Conservation (phyloP, 2,797 vertebrate genomes). For the Pangasius djambal region DNA sequence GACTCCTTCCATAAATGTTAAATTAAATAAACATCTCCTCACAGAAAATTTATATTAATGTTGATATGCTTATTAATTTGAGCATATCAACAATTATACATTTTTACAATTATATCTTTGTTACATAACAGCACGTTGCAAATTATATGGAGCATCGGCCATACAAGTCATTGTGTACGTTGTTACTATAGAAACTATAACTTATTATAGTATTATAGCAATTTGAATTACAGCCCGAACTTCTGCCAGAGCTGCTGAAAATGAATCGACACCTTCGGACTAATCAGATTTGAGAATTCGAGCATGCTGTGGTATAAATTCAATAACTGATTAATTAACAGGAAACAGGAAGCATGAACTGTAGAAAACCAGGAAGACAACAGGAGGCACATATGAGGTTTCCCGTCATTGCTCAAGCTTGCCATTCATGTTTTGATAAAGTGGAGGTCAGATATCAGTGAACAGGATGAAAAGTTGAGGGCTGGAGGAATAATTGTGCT, state of each 20-base stretch:
- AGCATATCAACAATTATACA: not conserved
- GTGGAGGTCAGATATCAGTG: slow-evolving; percentile 11
- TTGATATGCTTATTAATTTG: too few relatives aligned
- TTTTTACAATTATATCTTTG: not conserved
- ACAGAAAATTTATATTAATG: too few relatives aligned
- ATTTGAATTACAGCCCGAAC: not conserved
- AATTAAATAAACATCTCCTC: not conserved
- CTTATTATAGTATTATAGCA: not conserved
- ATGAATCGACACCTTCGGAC: not conserved
- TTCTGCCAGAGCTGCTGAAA: not conserved
- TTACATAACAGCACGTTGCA: not conserved
- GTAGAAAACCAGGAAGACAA: slow-evolving; percentile 20
- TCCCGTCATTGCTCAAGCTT: not conserved
- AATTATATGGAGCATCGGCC: not conserved
- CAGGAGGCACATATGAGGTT: not conserved
- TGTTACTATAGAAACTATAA: not conserved
- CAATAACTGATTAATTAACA: slow-evolving; percentile 5
- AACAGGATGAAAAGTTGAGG: not conserved
- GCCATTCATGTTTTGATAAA: not conserved
- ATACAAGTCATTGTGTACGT: not conserved
- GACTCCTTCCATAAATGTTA: not conserved
- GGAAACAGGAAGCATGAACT: slow-evolving; percentile 28
- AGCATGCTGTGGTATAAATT: not conserved
- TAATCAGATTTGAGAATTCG: not conserved
- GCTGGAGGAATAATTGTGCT: not conserved